phyloP scores from a whole-genome alignment of 2,888 invertebrate species.

The Ophraella communa region DNA sequence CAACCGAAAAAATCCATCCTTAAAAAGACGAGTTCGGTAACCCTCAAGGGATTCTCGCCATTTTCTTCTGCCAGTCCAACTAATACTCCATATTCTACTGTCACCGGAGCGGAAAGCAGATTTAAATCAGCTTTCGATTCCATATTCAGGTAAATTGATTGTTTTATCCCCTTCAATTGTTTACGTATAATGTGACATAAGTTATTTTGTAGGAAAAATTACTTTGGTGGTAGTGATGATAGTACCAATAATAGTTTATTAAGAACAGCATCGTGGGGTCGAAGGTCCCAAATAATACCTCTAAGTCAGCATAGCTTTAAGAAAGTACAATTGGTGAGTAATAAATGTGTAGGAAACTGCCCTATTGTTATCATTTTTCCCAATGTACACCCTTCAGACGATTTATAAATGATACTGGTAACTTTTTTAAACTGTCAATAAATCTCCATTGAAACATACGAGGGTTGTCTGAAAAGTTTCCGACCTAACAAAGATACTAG shows the following conservation, averaged over 20 bases:
- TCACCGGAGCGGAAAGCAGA: conserved; percentile 86
- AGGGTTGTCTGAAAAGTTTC: too few species aligned
- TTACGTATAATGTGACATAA: not conserved
- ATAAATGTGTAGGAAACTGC: not conserved
- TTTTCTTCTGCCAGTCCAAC: conserved; percentile 65
- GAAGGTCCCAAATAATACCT: conserved; percentile 61
- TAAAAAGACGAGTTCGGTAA: conserved; percentile 92
- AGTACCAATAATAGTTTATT: conserved; percentile 58
- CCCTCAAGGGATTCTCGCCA: conserved; percentile 64
- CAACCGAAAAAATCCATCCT: conserved; percentile 83
- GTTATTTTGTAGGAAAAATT: conserved; percentile 67
- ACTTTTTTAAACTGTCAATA: too few species aligned
- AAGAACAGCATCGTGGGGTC: conserved; percentile 41
- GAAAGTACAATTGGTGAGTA: conserved; percentile 83
- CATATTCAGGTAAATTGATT: conserved; percentile 70
- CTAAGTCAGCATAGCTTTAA: conserved; percentile 77
- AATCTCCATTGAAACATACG: too few species aligned
- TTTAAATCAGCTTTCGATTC: conserved; percentile 89
- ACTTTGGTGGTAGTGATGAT: conserved; percentile 81
- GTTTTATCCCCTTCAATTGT: not conserved
- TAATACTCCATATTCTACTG: conserved; percentile 76
- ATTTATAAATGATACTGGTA: too few species aligned
- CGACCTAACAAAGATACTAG: too few species aligned
- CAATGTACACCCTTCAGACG: too few species aligned
- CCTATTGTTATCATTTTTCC: too few species aligned